phyloP scores from a whole-genome alignment of 2,797 vertebrate species.

The Takifugu ocellatus region DNA sequence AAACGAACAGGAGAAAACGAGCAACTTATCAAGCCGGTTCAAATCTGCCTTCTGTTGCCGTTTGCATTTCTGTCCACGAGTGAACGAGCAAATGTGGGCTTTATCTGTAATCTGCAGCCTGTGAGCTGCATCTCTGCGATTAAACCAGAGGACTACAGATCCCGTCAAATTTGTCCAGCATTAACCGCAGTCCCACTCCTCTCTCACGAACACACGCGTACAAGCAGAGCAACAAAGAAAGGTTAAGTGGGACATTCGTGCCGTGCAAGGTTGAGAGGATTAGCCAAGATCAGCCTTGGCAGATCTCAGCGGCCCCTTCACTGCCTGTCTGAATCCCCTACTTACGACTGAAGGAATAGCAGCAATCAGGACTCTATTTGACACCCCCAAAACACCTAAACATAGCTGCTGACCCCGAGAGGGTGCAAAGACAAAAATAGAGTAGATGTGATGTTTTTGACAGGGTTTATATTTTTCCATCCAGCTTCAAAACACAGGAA shows the following conservation, averaged over 20 bases:
- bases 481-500: slow-evolving; percentile 41
- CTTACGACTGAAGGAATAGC: slow-evolving; percentile 30
- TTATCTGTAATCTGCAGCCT: slow-evolving; percentile 69
- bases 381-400: slow-evolving; percentile 31
- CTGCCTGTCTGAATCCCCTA: slow-evolving; percentile 47
- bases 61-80: slow-evolving; percentile 38
- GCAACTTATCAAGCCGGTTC: slow-evolving; percentile 47
- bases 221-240: slow-evolving; percentile 36
- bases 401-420: slow-evolving; percentile 37
- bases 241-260: slow-evolving; percentile 45
- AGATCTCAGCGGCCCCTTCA: slow-evolving; percentile 49
- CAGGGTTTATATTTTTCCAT: slow-evolving; percentile 50
- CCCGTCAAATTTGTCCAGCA: slow-evolving; percentile 44
- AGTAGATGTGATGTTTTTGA: slow-evolving; percentile 39
- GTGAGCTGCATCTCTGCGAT: slow-evolving; percentile 67
- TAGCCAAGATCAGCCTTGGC: slow-evolving; percentile 55
- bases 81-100: slow-evolving; percentile 27
- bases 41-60: slow-evolving; percentile 44
- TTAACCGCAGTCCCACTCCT: slow-evolving; percentile 56
- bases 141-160: slow-evolving; percentile 50
- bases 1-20: slow-evolving; percentile 16
- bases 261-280: slow-evolving; percentile 62
- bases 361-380: slow-evolving; percentile 30
- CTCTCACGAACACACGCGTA: slow-evolving; percentile 49
- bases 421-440: slow-evolving; percentile 44